phyloP scores from a whole-genome alignment of 2,888 invertebrate genomes.

The Magallana nippona region DNA sequence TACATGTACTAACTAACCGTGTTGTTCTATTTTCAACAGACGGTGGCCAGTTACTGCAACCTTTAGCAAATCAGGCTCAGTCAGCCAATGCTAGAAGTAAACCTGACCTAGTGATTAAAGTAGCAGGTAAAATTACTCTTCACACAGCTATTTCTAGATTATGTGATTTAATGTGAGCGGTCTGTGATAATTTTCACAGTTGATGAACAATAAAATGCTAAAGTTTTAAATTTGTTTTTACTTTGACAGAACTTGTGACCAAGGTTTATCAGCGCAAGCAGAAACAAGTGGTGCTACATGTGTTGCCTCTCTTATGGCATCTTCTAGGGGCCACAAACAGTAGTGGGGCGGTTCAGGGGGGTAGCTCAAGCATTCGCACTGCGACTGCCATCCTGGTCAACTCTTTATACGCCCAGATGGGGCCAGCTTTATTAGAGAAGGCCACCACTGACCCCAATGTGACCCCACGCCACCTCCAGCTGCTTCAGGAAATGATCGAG shows the following conservation, averaged over 20 bases:
- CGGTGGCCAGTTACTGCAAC: conserved; percentile 73
- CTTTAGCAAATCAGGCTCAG: conserved; percentile 76
- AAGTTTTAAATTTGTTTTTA: background rate
- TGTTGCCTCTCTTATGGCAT: conserved; percentile 78
- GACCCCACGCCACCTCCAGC: conserved; percentile 69
- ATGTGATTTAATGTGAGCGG: too few relatives aligned
- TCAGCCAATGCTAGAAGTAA: conserved; percentile 76
- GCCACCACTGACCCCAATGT: conserved; percentile 69
- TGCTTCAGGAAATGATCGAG: conserved; percentile 69
- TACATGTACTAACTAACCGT: background rate
- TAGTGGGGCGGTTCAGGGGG: conserved; percentile 71
- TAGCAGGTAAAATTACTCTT: conserved; percentile 72
- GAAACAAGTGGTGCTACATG: conserved; percentile 77
- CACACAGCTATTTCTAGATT: background rate
- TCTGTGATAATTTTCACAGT: too few relatives aligned
- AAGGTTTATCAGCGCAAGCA: conserved; percentile 75
- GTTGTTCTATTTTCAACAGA: conserved; percentile 66
- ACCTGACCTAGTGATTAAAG: conserved; percentile 77
- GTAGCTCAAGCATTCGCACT: conserved; percentile 67
- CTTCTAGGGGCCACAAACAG: conserved; percentile 71
- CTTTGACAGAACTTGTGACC: conserved; percentile 71
- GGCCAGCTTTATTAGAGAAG: conserved; percentile 68
- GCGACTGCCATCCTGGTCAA: conserved; percentile 69
- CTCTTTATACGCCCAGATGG: conserved; percentile 72
- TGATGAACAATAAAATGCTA: too few relatives aligned